Base-by-base conservation (phyloP, 2,113 vertebrate genomes). In the Procavia capensis region DNA sequence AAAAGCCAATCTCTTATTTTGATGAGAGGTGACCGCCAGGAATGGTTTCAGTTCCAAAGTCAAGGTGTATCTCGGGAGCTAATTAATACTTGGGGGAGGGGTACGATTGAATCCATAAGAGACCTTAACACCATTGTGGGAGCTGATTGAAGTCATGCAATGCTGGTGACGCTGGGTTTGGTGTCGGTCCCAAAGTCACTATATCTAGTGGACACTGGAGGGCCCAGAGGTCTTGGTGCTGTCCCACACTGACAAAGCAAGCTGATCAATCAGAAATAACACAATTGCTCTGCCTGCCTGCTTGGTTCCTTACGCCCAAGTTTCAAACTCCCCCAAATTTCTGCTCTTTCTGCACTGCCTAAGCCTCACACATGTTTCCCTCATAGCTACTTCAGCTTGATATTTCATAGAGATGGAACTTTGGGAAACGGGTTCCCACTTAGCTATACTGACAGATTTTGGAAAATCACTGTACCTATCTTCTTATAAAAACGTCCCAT, bases 281-380 rank as follows among this genome's bases (percentile, higher is more conserved):
- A 0, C n/a, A 7, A 7, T n/a, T 0, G 54, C 20, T 19, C 68
- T 47, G 6, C 39, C 36, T 6, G 1, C 2, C 34, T 45, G 17
- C 43, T 63, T 57, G 31, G 13, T 0, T 1, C 0, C 6, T 36
- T 16, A 36, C 2, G 9, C 11, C 31, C 64, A 83, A 31, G 0
- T 1, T n/a, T 20, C 14, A 84, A 66, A 43, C 3, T 8, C 4
- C 9, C 27, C 20, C 72, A 29, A 29, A 6, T 43, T 75, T 11
- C 61, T 39, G 3, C 0, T 11, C 22, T 16, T 79, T 47, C 50
- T 6, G 19, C n/a, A 11, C 29, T 43, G 19, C 9, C 24, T 43
- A 0, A 11, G 36, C 22, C 14, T 87, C 6, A 14, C 14, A 22
- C 3, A 1, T 7, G 14, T 84, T 84, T 84, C 41, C n/a, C 20